phyloP scores from a whole-genome alignment of 2,888 invertebrate genomes.

The Ophioninae sp. region DNA sequence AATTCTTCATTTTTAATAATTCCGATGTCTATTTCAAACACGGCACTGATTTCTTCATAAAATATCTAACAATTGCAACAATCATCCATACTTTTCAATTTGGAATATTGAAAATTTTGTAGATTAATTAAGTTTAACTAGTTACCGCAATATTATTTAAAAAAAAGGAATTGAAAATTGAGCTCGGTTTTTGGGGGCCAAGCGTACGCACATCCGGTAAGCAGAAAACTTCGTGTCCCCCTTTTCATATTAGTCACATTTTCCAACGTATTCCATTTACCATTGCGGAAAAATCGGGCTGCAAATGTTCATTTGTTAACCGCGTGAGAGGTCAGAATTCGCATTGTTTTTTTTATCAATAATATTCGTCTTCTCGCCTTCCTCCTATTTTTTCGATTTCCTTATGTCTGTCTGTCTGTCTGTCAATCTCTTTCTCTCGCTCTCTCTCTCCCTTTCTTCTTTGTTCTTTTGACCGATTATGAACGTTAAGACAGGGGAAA shows the following conservation, averaged over 20 bases:
- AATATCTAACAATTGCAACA: no score
- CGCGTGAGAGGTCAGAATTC: not conserved
- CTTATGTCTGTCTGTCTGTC: conserved; percentile 30
- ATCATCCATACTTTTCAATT: no score
- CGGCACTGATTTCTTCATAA: no score
- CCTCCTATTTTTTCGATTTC: conserved; percentile 1
- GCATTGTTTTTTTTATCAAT: not conserved
- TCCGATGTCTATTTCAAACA: no score
- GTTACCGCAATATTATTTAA: not conserved
- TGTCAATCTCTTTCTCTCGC: conserved; percentile 5
- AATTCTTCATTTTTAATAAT: no score
- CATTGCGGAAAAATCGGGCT: not conserved
- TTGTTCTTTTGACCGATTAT: conserved; percentile 29
- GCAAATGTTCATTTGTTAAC: not conserved
- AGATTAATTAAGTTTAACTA: not conserved
- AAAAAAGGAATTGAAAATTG: not conserved
- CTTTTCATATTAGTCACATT: not conserved
- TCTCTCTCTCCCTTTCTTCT: conserved; percentile 29
- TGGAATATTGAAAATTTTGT: no score
- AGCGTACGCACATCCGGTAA: not conserved
- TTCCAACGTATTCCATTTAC: not conserved
- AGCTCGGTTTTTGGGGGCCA: not conserved
- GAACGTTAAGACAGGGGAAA: conserved; percentile 27
- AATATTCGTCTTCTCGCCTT: conserved; percentile 25
- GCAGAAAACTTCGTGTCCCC: conserved; percentile 1